These are phyloP conservation scores for Colaptes auratus DNA, from an alignment of 2,113 vertebrate genomes.

Conservation along the genomic window DNA sequence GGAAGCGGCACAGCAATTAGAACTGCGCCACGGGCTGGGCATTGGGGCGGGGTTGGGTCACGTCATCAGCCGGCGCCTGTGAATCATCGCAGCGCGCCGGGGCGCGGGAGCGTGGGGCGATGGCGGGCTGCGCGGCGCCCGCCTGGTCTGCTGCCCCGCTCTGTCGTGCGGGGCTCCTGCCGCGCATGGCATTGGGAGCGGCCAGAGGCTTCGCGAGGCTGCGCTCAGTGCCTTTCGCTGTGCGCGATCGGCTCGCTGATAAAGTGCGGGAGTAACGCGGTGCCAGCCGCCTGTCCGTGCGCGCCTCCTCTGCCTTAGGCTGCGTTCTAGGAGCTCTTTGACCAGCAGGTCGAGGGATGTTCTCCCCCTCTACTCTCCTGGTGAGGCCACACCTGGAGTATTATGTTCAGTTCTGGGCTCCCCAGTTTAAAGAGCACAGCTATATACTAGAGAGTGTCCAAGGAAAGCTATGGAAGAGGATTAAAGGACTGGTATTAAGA, in stretches of 20 bases:
- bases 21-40: conserved; percentile 51
- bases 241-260: not conserved
- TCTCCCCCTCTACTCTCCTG: too few relatives aligned
- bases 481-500: too few relatives aligned
- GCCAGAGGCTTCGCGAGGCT: too few relatives aligned
- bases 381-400: too few relatives aligned
- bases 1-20: not conserved
- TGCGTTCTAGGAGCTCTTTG: too few relatives aligned
- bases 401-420: too few relatives aligned
- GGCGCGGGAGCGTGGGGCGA: accelerated
- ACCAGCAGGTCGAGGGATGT: too few relatives aligned
- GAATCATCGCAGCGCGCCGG: not conserved
- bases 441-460: too few relatives aligned
- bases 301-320: not conserved
- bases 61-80: not conserved
- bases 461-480: too few relatives aligned
- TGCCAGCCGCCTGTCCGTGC: not conserved
- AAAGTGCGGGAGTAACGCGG: not conserved
- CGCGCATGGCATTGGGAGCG: not conserved
- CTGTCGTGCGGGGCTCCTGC: too few relatives aligned
- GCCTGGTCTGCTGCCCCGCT: too few relatives aligned
- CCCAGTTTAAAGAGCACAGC: too few relatives aligned
- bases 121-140: not conserved
- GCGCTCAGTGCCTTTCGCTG: not conserved
- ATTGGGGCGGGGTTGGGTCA: not conserved